Evolutionary conservation across 2,797 vertebrate genomes (phyloP).

Genomic region (Xenentodon cancila): DNA sequence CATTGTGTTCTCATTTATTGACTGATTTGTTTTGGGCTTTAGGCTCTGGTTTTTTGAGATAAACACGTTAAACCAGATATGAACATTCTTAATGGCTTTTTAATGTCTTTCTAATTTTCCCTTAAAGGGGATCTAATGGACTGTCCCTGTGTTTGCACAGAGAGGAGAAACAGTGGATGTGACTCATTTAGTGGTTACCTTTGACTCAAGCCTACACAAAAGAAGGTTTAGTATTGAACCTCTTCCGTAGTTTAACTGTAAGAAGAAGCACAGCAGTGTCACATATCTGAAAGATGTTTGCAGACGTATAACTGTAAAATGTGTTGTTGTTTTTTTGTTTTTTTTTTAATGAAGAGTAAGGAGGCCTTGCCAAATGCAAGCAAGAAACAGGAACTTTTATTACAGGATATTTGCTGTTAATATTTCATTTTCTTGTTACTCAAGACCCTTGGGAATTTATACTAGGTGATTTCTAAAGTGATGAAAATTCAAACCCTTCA

Average conservation of each 20-base stretch:
- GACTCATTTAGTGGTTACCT: slow-evolving; percentile 52
- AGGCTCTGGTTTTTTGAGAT: slow-evolving; percentile 64
- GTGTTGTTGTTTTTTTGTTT: no score
- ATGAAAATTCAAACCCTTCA: no score
- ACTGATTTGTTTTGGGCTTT: slow-evolving; percentile 61
- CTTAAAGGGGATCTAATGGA: slow-evolving; percentile 80
- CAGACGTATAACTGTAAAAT: background rate
- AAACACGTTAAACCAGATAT: slow-evolving; percentile 74
- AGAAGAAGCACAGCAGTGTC: background rate
- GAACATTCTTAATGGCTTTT: slow-evolving; percentile 84
- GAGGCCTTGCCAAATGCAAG: slow-evolving; percentile 5
- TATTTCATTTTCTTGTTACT: no score
- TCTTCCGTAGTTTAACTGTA: slow-evolving; percentile 5
- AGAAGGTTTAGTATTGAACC: slow-evolving; percentile 12
- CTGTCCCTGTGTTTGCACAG: slow-evolving; percentile 73
- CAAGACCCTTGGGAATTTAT: no score
- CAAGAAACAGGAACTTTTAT: no score
- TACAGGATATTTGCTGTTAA: background rate
- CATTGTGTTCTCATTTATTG: slow-evolving; percentile 53
- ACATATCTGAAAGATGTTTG: slow-evolving; percentile 1
- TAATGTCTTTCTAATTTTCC: slow-evolving; percentile 83
- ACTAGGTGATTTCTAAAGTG: no score
- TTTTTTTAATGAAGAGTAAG: background rate
- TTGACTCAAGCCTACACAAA: slow-evolving; percentile 25
- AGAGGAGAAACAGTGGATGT: slow-evolving; percentile 50